Evolutionary conservation across 2,113 vertebrate species (phyloP).

Genomic region (Menidia beryllina): DNA sequence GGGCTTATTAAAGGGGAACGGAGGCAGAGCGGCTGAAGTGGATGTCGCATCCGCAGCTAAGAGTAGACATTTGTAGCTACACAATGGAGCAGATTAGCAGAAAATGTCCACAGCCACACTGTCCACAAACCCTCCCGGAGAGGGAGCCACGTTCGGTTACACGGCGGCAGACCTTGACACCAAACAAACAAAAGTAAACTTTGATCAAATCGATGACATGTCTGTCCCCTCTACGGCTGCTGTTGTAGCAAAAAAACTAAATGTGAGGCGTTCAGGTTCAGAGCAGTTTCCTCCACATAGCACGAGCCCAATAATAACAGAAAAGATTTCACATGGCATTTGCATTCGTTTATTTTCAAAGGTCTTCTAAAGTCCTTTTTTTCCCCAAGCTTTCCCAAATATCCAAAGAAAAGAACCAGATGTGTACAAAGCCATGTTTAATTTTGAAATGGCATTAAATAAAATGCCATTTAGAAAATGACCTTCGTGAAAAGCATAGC

Average conservation of each 20-base stretch:
- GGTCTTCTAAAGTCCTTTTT: too few species aligned
- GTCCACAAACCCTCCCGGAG: neutral
- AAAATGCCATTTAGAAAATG: slow-evolving; percentile 23
- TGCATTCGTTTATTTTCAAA: neutral
- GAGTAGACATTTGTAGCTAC: neutral
- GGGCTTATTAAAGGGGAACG: slow-evolving; percentile 10
- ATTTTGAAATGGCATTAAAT: neutral
- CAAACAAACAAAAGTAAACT: slow-evolving; percentile 53
- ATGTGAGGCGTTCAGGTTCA: too few species aligned
- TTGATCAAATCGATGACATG: slow-evolving; percentile 52
- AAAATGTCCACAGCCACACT: neutral
- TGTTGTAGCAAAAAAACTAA: neutral
- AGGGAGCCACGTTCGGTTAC: slow-evolving; percentile 1
- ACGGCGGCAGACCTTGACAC: slow-evolving; percentile 41
- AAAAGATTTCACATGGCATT: neutral
- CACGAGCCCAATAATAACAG: too few species aligned
- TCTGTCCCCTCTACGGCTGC: slow-evolving; percentile 4
- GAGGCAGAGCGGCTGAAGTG: slow-evolving; percentile 2
- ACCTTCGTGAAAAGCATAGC: slow-evolving; percentile 3
- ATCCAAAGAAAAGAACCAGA: neutral
- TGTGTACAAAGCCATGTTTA: too few species aligned
- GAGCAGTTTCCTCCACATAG: too few species aligned
- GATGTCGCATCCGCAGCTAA: slow-evolving; percentile 12
- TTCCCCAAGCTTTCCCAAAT: neutral
- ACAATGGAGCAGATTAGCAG: slow-evolving; percentile 13